phyloP scores from a whole-genome alignment of 2,797 vertebrate species.

The Hemitrygon akajei region DNA sequence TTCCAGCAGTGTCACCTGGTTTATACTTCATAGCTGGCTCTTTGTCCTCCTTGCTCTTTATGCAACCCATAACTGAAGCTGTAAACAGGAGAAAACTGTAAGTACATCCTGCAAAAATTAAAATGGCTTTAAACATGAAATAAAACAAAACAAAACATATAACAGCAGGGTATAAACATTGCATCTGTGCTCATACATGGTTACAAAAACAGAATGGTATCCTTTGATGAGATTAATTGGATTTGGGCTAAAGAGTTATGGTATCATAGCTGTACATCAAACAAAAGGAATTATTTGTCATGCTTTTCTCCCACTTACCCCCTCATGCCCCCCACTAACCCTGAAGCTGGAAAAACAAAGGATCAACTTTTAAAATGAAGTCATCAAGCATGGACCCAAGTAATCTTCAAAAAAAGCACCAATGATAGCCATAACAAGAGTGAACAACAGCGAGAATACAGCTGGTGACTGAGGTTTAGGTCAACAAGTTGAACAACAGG shows the following conservation, averaged over 20 bases:
- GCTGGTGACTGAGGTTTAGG: neutral
- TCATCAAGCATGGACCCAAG: neutral
- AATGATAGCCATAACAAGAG: neutral
- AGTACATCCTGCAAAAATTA: neutral
- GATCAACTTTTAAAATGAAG: neutral
- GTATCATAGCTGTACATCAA: neutral
- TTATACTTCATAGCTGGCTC: conserved; percentile 76
- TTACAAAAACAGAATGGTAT: neutral
- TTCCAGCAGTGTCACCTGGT: conserved; percentile 63
- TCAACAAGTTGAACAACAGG: neutral
- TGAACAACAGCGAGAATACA: neutral
- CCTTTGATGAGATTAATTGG: neutral
- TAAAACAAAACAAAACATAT: neutral
- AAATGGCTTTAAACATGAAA: neutral
- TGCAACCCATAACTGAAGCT: conserved; percentile 79
- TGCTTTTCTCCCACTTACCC: no score
- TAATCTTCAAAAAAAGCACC: neutral
- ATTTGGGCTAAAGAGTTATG: neutral
- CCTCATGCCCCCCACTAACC: neutral
- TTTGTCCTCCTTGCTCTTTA: conserved; percentile 93
- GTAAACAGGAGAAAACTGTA: conserved; percentile 39
- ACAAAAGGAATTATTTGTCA: neutral
- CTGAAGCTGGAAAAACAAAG: neutral
- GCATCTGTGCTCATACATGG: neutral
- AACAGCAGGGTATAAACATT: neutral